Conservation (phyloP, 2,797 vertebrate species). For the Lepus oiostolus region DNA sequence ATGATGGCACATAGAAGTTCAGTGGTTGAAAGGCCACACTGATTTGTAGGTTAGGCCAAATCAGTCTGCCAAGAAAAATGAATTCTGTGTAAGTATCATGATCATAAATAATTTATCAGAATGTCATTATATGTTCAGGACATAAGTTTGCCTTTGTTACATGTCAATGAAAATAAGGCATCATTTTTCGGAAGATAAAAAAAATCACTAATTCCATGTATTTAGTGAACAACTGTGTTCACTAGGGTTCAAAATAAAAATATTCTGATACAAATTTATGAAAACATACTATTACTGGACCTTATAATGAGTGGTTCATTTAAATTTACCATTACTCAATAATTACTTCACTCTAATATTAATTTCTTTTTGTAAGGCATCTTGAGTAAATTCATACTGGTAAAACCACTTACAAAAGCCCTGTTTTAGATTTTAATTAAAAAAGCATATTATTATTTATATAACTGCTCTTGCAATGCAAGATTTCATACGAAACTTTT, state of each 20-base stretch:
- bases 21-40: not conserved
- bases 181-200: conserved; percentile 1
- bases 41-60: conserved; percentile 39
- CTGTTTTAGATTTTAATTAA: conserved; percentile 66
- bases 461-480: conserved; percentile 31
- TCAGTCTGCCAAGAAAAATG: conserved; percentile 37
- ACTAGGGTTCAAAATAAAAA: conserved; percentile 46
- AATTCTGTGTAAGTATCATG: conserved; percentile 12
- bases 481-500: not conserved
- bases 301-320: conserved; percentile 41
- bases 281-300: conserved; percentile 48
- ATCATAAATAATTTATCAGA: conserved; percentile 36
- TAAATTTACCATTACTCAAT: conserved; percentile 35
- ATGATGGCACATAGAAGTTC: not conserved
- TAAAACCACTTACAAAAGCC: conserved; percentile 49
- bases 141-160: not conserved
- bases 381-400: conserved; percentile 47
- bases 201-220: not conserved
- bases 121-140: not conserved
- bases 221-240: conserved; percentile 21
- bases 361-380: conserved; percentile 60
- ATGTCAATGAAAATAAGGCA: conserved; percentile 31
- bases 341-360: conserved; percentile 57
- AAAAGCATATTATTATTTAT: conserved; percentile 34
- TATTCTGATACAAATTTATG: conserved; percentile 53